These are phyloP conservation scores for Chrysaora quinquecirrha DNA, from an alignment of 30 jellyfish, hydroid and myxozoan genomes.

Conservation along the genomic window DNA sequence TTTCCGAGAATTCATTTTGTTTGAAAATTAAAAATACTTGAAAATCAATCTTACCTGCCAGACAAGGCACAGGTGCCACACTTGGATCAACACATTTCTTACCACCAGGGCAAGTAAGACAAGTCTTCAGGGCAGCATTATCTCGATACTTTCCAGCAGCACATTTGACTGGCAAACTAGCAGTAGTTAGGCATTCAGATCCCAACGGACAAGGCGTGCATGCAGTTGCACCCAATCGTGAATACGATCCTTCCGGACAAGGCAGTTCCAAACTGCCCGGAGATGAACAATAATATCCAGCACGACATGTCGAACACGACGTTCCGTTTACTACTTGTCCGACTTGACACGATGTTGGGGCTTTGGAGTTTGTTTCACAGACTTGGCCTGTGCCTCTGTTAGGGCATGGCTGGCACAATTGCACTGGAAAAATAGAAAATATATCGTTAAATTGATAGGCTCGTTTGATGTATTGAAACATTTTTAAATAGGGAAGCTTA, in stretches of 20 bases:
- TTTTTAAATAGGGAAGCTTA: too few relatives aligned
- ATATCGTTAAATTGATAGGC: too few relatives aligned
- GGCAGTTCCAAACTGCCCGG: constrained; percentile 73
- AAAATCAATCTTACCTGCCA: constrained; percentile 68
- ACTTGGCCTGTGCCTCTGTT: constrained; percentile 71
- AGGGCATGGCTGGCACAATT: constrained; percentile 81
- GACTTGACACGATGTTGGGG: constrained; percentile 71
- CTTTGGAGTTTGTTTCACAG: constrained; percentile 69
- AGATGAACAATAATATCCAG: constrained; percentile 88
- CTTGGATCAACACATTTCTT: constrained; percentile 71
- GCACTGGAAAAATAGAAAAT: constrained; percentile 56
- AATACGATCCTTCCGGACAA: constrained; percentile 79
- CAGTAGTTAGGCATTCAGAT: constrained; percentile 67
- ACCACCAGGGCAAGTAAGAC: constrained; percentile 92
- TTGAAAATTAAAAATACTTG: too few relatives aligned
- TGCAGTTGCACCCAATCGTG: constrained; percentile 73
- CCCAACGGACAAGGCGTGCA: constrained; percentile 90
- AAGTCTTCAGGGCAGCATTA: constrained; percentile 43
- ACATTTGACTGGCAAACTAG: constrained; percentile 65
- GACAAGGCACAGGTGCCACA: constrained; percentile 81
- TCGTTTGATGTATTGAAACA: too few relatives aligned
- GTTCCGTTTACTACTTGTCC: constrained; percentile 86
- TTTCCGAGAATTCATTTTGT: too few relatives aligned
- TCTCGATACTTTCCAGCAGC: constrained; percentile 79
- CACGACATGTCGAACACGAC: constrained; percentile 74